Conservation (phyloP, 2,113 vertebrate species). For the Stigmatopora argus region DNA sequence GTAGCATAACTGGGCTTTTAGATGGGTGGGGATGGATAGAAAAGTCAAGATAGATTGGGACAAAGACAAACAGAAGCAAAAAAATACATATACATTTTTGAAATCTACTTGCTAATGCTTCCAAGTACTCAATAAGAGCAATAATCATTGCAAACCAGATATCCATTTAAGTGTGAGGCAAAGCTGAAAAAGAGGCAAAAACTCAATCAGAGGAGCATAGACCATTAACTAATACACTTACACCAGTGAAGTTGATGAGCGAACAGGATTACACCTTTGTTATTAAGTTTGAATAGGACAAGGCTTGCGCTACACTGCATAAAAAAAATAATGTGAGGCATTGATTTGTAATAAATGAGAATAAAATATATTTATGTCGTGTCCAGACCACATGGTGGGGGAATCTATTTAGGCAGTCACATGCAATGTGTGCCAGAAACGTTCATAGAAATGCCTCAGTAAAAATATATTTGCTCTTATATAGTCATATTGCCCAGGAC, state of each 20-base stretch:
- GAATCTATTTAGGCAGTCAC: constrained; percentile 60
- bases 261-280: constrained; percentile 66
- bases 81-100: constrained; percentile 46
- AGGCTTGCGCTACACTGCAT: constrained; percentile 63
- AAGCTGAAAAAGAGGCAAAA: constrained; percentile 94
- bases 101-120: constrained; percentile 68
- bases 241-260: constrained; percentile 72
- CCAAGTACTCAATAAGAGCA: constrained; percentile 73
- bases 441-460: not conserved
- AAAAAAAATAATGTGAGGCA: constrained; percentile 61
- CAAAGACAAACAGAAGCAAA: constrained; percentile 44
- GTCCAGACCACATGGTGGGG: constrained; percentile 46
- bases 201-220: constrained; percentile 90
- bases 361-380: constrained; percentile 55
- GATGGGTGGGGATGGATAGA: constrained; percentile 51
- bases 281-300: constrained; percentile 76
- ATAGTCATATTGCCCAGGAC: not conserved
- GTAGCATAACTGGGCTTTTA: constrained; percentile 70
- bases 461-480: not conserved
- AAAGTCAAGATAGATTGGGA: constrained; percentile 47
- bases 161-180: constrained; percentile 90
- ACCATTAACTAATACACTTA: constrained; percentile 80
- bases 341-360: constrained; percentile 57
- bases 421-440: not conserved
- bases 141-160: constrained; percentile 98